Conservation (phyloP, 2,797 vertebrate genomes). For the Yasuhikotakia modesta region DNA sequence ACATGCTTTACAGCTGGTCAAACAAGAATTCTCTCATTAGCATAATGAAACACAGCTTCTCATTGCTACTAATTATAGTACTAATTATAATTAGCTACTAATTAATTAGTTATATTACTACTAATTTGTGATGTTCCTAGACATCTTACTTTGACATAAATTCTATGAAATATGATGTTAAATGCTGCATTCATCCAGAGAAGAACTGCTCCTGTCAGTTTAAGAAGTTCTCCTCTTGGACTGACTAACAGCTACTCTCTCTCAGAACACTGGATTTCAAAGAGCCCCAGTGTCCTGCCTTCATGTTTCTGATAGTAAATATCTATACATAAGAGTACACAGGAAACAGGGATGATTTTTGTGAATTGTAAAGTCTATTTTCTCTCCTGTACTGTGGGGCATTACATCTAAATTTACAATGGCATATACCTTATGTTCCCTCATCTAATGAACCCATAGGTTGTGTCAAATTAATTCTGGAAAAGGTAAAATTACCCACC, state of each 20-base stretch:
- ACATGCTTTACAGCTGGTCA: too few species aligned
- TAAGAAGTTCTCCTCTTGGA: constrained; percentile 70
- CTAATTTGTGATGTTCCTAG: too few species aligned
- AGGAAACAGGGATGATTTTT: neutral
- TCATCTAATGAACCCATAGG: too few species aligned
- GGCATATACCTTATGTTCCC: too few species aligned
- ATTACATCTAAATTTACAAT: neutral
- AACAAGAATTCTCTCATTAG: too few species aligned
- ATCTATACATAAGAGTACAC: constrained; percentile 63
- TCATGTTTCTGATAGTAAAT: constrained; percentile 74
- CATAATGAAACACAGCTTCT: too few species aligned
- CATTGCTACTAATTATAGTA: too few species aligned
- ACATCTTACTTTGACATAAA: neutral
- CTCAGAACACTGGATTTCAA: constrained; percentile 74
- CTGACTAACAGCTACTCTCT: constrained; percentile 66
- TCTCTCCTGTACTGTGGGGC: neutral
- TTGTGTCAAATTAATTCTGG: too few species aligned
- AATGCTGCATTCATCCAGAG: constrained; percentile 50
- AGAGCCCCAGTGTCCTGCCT: constrained; percentile 67
- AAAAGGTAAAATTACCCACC: too few species aligned
- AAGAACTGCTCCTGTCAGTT: constrained; percentile 70
- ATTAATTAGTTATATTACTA: too few species aligned
- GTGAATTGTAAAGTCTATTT: neutral
- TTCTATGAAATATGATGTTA: constrained; percentile 5
- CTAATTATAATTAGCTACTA: too few species aligned